Percentiles rank a stretch among this genome's conserved stretches.
Evolutionary conservation across 1,140 invertebrate species (phyloP).

Genomic region (Drosophila sturtevanti): DNA sequence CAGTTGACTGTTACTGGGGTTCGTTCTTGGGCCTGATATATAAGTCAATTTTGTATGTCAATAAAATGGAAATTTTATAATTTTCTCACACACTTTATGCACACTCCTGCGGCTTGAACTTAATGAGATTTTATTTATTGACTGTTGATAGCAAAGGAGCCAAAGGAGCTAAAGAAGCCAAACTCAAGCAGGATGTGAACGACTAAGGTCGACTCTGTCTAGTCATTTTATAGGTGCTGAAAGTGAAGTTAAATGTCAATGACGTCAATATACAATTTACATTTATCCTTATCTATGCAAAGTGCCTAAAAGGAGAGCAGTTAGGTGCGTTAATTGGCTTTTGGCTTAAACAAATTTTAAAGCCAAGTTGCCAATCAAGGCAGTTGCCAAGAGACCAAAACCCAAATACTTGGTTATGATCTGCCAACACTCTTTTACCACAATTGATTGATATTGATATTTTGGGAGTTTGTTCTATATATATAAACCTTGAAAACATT

Average conservation of each 20-base stretch:
- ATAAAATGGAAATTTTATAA: conserved; percentile 81
- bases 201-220: neutral
- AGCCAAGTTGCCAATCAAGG: neutral
- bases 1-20: neutral
- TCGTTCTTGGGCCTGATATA: conserved; percentile 47
- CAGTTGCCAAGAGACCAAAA: neutral
- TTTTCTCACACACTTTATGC: conserved; percentile 47
- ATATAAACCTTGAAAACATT: neutral
- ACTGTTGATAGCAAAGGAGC: conserved; percentile 57
- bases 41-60: conserved; percentile 78
- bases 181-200: neutral
- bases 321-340: conserved; percentile 5
- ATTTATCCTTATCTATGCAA: conserved; percentile 8
- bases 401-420: neutral
- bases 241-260: conserved; percentile 8
- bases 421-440: neutral
- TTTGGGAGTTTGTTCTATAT: neutral
- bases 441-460: conserved; percentile 1
- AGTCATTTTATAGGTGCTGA: conserved; percentile 3
- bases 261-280: conserved; percentile 3
- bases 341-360: neutral
- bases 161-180: neutral
- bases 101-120: conserved; percentile 57
- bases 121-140: conserved; percentile 79
- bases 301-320: neutral